These are phyloP conservation scores for Scartelaos histophorus DNA, from an alignment of 2,113 vertebrate species.

Conservation along the genomic window DNA sequence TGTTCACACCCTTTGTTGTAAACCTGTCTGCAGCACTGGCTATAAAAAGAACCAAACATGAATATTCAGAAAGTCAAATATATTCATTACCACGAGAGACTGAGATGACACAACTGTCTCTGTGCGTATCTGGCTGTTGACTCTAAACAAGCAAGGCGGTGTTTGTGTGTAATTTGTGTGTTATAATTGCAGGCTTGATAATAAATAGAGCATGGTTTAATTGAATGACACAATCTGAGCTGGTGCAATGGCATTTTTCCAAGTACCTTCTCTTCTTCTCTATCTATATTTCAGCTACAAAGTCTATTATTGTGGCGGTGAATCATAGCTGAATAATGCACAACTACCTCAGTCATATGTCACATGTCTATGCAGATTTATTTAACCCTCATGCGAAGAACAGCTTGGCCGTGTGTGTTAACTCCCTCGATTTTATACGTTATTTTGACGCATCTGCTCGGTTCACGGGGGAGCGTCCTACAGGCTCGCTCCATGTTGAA, in stretches of 20 bases:
- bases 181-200: slow-evolving; percentile 26
- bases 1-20: neutral
- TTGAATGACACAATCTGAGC: slow-evolving; percentile 33
- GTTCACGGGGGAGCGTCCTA: slow-evolving; percentile 43
- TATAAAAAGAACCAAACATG: slow-evolving; percentile 2
- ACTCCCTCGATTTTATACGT: slow-evolving; percentile 10
- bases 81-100: neutral
- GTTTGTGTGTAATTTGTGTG: slow-evolving; percentile 21
- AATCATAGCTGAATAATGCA: slow-evolving; percentile 33
- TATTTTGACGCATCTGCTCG: slow-evolving; percentile 40
- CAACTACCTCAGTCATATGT: slow-evolving; percentile 30
- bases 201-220: slow-evolving; percentile 52
- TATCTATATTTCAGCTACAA: slow-evolving; percentile 19
- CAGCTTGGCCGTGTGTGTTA: slow-evolving; percentile 28
- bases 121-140: neutral
- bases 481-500: slow-evolving; percentile 30
- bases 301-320: slow-evolving; percentile 31
- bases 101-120: slow-evolving; percentile 9
- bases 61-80: neutral
- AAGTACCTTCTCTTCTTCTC: neutral
- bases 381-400: slow-evolving; percentile 35
- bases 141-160: slow-evolving; percentile 13
- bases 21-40: neutral
- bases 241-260: slow-evolving; percentile 24
- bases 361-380: slow-evolving; percentile 53